Conservation (phyloP, 2,113 vertebrate genomes). For the Scomber colias region DNA sequence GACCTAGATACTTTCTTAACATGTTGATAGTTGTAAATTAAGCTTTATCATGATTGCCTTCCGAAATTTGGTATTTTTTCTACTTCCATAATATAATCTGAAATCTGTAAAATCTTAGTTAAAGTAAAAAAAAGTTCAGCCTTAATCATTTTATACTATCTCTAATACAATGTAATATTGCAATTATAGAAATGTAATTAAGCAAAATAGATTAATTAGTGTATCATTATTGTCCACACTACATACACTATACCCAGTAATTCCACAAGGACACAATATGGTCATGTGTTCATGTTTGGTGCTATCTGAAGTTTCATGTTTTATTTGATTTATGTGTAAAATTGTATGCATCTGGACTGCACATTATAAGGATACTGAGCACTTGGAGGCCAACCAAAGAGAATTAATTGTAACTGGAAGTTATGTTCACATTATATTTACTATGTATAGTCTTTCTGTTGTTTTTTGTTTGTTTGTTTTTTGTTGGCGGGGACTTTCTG, state of each 20-base stretch:
- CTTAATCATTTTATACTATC: constrained; percentile 54
- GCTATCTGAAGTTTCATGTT: constrained; percentile 51
- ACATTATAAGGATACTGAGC: constrained; percentile 5
- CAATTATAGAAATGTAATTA: constrained; percentile 35
- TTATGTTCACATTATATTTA: constrained; percentile 7
- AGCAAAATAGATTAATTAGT: constrained; percentile 25
- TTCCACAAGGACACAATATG: constrained; percentile 14
- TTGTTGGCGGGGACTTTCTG: neutral
- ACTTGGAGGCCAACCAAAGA: constrained; percentile 46
- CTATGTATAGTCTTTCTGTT: constrained; percentile 1
- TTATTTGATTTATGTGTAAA: constrained; percentile 16
- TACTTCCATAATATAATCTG: constrained; percentile 40
- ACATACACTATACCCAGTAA: neutral
- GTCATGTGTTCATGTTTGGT: constrained; percentile 49
- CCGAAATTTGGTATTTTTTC: constrained; percentile 53
- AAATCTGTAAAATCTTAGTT: constrained; percentile 45
- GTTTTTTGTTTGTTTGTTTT: neutral
- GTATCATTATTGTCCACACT: constrained; percentile 13
- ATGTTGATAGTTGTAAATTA: constrained; percentile 58
- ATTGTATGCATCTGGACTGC: constrained; percentile 14
- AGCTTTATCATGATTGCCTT: constrained; percentile 30
- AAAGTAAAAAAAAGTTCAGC: constrained; percentile 11
- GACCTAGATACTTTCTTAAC: constrained; percentile 33
- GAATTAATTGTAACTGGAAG: constrained; percentile 15
- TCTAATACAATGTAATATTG: constrained; percentile 1